Conservation (phyloP, 2,888 invertebrate genomes). For the Dascillus cervinus region DNA sequence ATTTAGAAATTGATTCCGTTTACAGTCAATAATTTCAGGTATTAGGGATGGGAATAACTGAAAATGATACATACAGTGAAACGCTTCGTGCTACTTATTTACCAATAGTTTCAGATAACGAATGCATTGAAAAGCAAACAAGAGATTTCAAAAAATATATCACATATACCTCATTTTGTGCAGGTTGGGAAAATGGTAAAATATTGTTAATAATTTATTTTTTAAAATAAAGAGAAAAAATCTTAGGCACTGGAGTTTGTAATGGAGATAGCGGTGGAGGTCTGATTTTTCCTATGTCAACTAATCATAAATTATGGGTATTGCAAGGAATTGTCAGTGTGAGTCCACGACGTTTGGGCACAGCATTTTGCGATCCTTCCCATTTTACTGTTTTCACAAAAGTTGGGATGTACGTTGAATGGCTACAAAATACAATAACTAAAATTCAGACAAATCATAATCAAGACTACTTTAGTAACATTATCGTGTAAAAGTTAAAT, state of each 20-base stretch:
- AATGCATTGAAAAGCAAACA: constrained; percentile 45
- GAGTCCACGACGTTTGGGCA: constrained; percentile 37
- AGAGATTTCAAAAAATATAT: constrained; percentile 47
- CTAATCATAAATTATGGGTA: constrained; percentile 27
- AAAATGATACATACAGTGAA: constrained; percentile 47
- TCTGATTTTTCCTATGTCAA: constrained; percentile 42
- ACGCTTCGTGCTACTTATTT: constrained; percentile 45
- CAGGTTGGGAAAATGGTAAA: constrained; percentile 50
- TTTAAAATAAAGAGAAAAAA: too few species aligned
- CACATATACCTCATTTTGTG: constrained; percentile 56
- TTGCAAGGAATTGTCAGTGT: constrained; percentile 45
- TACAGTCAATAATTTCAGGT: too few species aligned
- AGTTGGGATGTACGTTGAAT: constrained; percentile 34
- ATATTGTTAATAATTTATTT: neutral
- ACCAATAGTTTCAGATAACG: constrained; percentile 45
- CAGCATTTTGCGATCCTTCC: constrained; percentile 39
- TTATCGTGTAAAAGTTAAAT: too few species aligned
- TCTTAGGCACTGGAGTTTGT: constrained; percentile 49
- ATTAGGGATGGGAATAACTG: constrained; percentile 54
- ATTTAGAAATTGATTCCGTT: neutral
- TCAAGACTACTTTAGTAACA: too few species aligned
- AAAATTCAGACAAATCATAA: too few species aligned
- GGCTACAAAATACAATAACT: too few species aligned
- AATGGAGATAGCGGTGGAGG: constrained; percentile 61
- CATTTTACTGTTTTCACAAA: constrained; percentile 45